Conservation (phyloP, 2,113 vertebrate species). For the Syngnathus scovelli region DNA sequence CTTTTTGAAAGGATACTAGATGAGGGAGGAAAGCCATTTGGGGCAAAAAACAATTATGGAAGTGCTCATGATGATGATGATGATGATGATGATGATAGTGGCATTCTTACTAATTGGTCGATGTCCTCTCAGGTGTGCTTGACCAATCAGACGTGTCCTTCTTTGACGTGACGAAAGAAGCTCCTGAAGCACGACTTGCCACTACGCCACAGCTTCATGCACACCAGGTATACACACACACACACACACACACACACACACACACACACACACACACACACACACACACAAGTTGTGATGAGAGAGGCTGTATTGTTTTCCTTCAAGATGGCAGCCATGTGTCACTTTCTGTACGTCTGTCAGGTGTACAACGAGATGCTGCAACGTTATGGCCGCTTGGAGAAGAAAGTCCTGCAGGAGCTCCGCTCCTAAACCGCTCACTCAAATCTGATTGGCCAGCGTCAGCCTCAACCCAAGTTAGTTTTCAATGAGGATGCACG, state of each 20-base stretch:
- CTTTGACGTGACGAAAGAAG: slow-evolving; percentile 71
- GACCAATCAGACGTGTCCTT: slow-evolving; percentile 70
- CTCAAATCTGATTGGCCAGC: neutral
- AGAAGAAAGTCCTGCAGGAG: slow-evolving; percentile 44
- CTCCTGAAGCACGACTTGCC: slow-evolving; percentile 70
- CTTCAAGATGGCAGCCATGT: neutral
- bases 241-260: neutral
- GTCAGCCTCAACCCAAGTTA: neutral
- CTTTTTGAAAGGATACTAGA: no score
- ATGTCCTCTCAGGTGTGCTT: slow-evolving; percentile 67
- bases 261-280: neutral
- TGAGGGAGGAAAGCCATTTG: neutral
- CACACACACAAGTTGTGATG: neutral
- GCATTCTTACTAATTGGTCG: neutral
- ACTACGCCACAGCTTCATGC: slow-evolving; percentile 60
- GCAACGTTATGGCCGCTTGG: slow-evolving; percentile 41
- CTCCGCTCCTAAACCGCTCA: slow-evolving; percentile 3
- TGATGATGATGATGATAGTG: neutral
- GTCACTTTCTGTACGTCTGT: neutral
- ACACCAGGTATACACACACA: neutral
- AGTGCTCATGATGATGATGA: neutral
- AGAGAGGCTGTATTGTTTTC: neutral
- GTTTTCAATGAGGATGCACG: neutral
- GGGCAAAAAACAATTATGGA: no score
- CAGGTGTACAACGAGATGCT: slow-evolving; percentile 52